These are phyloP conservation scores for Platypus cylindrus DNA, from an alignment of 2,888 invertebrate genomes.

Conservation along the genomic window DNA sequence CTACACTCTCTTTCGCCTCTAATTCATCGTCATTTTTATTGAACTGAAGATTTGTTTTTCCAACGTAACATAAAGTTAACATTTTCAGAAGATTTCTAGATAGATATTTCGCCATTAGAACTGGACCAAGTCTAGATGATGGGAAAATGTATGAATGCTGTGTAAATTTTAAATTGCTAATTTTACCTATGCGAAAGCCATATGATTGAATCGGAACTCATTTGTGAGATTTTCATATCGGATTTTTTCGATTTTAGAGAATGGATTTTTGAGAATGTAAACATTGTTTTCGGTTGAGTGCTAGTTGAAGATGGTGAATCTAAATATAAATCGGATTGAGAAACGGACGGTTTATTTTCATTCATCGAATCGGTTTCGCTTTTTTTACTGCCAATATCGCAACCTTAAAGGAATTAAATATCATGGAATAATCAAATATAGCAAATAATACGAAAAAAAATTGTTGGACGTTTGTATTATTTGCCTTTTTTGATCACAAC, in stretches of 20 bases:
- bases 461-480: neutral
- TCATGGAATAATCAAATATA: neutral
- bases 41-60: conserved; percentile 58
- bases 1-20: conserved; percentile 22
- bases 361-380: conserved; percentile 34
- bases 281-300: conserved; percentile 10
- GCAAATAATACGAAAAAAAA: neutral
- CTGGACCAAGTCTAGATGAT: conserved; percentile 59
- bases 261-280: conserved; percentile 13
- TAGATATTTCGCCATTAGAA: conserved; percentile 80
- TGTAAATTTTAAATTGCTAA: neutral
- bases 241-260: conserved; percentile 15
- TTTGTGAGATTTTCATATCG: conserved; percentile 59
- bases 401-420: conserved; percentile 35
- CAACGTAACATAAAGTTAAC: conserved; percentile 87
- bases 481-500: too few relatives aligned
- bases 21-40: conserved; percentile 28
- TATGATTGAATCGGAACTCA: conserved; percentile 75
- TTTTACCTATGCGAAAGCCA: conserved; percentile 80
- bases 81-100: conserved; percentile 86
- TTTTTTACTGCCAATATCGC: conserved; percentile 50
- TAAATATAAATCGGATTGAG: conserved; percentile 13
- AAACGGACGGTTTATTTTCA: conserved; percentile 15
- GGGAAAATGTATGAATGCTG: neutral
- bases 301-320: conserved; percentile 12